Evolutionary conservation across 2,888 invertebrate species (phyloP).

Genomic region (Mesorhabditis spiculigera): DNA sequence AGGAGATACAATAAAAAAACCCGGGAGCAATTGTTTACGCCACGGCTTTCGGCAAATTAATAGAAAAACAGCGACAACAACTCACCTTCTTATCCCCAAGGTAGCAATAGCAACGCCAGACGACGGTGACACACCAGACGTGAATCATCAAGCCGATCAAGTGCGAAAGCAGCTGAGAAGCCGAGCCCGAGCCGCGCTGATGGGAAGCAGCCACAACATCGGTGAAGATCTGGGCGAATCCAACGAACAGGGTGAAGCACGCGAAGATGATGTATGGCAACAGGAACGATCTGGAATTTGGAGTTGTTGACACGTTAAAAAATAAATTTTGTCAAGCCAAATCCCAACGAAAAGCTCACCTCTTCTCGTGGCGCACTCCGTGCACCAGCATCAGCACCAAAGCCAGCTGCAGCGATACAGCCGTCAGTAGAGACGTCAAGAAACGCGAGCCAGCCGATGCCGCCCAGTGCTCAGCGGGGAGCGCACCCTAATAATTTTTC

Average conservation of each 20-base stretch:
- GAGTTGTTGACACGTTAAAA: neutral
- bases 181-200: slow-evolving; percentile 16
- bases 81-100: slow-evolving; percentile 56
- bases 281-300: slow-evolving; percentile 39
- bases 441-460: slow-evolving; percentile 24
- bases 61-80: slow-evolving; percentile 6
- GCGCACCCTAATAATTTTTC: slow-evolving; percentile 11
- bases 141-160: slow-evolving; percentile 53
- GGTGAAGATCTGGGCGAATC: slow-evolving; percentile 36
- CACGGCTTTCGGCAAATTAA: no score
- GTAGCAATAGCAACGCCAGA: slow-evolving; percentile 56
- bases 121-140: slow-evolving; percentile 54
- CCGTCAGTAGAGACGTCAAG: slow-evolving; percentile 33
- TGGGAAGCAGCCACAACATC: slow-evolving; percentile 35
- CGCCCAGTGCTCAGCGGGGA: slow-evolving; percentile 17
- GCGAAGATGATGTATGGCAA: slow-evolving; percentile 55
- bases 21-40: no score
- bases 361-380: slow-evolving; percentile 40
- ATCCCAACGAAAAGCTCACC: neutral
- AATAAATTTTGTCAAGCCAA: no score
- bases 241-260: slow-evolving; percentile 35
- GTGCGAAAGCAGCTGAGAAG: slow-evolving; percentile 26
- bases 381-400: slow-evolving; percentile 52
- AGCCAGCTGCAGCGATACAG: slow-evolving; percentile 37
- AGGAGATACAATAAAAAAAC: no score